Evolutionary conservation across 2,113 vertebrate genomes (phyloP).

Genomic region (Fulmarus glacialis): DNA sequence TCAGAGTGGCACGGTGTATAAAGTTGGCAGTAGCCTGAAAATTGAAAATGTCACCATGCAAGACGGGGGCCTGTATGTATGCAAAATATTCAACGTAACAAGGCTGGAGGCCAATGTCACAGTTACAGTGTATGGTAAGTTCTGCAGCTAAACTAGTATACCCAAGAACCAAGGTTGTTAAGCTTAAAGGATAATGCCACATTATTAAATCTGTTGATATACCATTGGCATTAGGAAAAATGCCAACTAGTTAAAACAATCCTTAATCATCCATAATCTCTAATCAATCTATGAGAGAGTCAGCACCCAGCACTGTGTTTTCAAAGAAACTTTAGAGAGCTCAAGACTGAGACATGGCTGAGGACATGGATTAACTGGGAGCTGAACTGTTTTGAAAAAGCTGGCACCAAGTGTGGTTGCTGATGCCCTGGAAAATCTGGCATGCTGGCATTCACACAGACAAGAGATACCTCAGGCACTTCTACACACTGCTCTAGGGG

Average conservation of each 20-base stretch:
- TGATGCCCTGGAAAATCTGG: not conserved
- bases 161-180: not conserved
- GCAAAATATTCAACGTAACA: conserved; percentile 58
- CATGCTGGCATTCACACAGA: not conserved
- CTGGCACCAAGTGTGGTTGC: not conserved
- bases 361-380: not conserved
- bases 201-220: not conserved
- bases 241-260: not conserved
- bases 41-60: conserved; percentile 80
- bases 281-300: not conserved
- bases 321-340: not conserved
- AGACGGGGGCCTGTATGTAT: conserved; percentile 80
- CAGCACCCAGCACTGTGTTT: not conserved
- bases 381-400: not conserved
- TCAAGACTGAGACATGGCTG: not conserved
- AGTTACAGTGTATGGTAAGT: conserved; percentile 80
- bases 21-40: conserved; percentile 59
- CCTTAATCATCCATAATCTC: not conserved
- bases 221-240: not conserved
- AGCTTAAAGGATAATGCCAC: not conserved
- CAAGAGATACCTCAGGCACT: not conserved
- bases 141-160: not conserved
- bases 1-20: rapidly evolving
- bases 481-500: not conserved
- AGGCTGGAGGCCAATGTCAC: conserved; percentile 57